Evolutionary conservation across 2,113 vertebrate species (phyloP).

Genomic region (Gallinago media): DNA sequence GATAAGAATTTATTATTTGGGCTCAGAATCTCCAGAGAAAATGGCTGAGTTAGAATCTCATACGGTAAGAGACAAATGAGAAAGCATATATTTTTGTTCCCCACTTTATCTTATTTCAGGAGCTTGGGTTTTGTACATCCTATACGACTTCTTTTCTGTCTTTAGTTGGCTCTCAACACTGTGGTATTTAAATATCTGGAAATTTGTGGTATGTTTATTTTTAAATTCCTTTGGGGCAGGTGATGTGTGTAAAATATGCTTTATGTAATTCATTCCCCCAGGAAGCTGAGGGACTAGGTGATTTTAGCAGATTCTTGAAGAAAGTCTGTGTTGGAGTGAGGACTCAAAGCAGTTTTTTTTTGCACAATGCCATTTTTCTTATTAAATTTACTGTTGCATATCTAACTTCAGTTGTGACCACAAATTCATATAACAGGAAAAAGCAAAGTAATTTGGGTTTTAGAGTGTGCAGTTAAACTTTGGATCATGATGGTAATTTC

Average conservation of each 20-base stretch:
- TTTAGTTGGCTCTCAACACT: neutral
- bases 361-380: neutral
- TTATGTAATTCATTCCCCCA: neutral
- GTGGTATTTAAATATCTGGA: neutral
- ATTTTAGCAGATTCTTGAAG: neutral
- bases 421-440: neutral
- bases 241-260: neutral
- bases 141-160: neutral
- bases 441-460: neutral
- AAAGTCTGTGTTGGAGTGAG: neutral
- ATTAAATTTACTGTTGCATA: neutral
- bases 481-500: neutral
- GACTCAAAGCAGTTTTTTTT: neutral
- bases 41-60: constrained; percentile 94
- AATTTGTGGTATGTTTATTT: neutral
- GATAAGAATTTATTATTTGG: constrained; percentile 97
- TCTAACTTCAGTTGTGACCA: neutral
- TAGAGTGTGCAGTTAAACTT: neutral
- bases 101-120: neutral
- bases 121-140: neutral
- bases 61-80: constrained; percentile 80
- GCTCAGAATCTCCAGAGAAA: constrained; percentile 90
- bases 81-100: neutral
- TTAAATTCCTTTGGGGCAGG: neutral
- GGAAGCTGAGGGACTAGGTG: neutral